phyloP scores from a whole-genome alignment of 2,888 invertebrate genomes.

The Drosophila koepferae region DNA sequence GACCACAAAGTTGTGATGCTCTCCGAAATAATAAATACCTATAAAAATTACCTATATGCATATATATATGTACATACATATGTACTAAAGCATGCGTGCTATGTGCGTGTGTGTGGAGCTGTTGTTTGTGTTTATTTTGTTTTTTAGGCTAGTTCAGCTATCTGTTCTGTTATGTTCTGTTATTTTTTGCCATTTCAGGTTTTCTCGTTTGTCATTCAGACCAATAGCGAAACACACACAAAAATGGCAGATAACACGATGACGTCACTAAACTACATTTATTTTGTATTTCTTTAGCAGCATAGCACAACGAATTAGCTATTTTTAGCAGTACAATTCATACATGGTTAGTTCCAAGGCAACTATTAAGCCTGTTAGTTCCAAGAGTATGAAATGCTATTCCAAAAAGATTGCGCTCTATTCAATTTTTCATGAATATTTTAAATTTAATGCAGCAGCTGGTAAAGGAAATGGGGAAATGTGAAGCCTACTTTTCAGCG shows the following conservation, averaged over 20 bases:
- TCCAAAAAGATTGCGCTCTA: not conserved
- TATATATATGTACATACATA: not conserved
- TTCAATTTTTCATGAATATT: not conserved
- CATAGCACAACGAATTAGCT: not conserved
- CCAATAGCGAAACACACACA: not conserved
- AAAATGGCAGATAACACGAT: conserved; percentile 10
- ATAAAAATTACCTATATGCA: too few species aligned
- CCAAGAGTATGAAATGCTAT: not conserved
- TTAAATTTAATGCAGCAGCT: not conserved
- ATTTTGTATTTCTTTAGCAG: not conserved
- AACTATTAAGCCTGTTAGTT: not conserved
- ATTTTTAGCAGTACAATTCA: not conserved
- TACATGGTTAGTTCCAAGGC: not conserved
- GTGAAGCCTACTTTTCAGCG: conserved; percentile 2
- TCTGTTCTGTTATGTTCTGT: not conserved
- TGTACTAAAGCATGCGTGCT: not conserved
- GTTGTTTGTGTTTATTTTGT: conserved; percentile 27
- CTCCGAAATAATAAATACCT: not conserved
- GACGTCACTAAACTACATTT: conserved; percentile 29
- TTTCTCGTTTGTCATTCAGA: conserved; percentile 13
- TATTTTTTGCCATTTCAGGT: conserved; percentile 2
- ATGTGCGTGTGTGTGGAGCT: not conserved
- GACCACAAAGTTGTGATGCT: conserved; percentile 6
- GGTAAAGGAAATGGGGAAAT: not conserved
- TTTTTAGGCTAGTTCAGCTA: conserved; percentile 38